These are phyloP conservation scores for Enteromius mattozi DNA, from an alignment of 2,797 vertebrate genomes.

Conservation along the genomic window DNA sequence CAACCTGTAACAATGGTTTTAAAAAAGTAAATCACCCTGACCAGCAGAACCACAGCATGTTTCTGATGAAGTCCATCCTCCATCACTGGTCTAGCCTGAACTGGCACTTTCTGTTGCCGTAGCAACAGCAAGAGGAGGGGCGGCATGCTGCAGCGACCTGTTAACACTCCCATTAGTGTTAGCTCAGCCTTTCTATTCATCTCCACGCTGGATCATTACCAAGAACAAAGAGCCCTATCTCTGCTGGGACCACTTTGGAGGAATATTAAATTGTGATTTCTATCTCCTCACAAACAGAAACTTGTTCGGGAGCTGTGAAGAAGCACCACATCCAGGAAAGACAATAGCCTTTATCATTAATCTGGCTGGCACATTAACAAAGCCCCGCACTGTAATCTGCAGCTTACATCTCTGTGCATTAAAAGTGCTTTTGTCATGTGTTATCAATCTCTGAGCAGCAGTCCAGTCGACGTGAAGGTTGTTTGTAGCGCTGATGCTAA, in stretches of 20 bases:
- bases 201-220: slow-evolving; percentile 51
- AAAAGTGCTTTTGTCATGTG: slow-evolving; percentile 12
- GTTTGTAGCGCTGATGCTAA: slow-evolving; percentile 13
- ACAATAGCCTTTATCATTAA: slow-evolving; percentile 45
- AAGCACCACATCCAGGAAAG: slow-evolving; percentile 31
- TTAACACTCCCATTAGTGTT: slow-evolving; percentile 54
- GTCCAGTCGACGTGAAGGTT: not conserved
- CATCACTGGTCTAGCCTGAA: not conserved
- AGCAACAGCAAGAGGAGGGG: slow-evolving; percentile 49
- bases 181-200: slow-evolving; percentile 54
- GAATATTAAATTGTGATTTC: slow-evolving; percentile 52
- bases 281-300: slow-evolving; percentile 36
- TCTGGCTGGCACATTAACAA: slow-evolving; percentile 28
- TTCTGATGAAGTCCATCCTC: not conserved
- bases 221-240: slow-evolving; percentile 61
- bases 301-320: slow-evolving; percentile 31
- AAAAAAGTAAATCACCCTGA: not conserved
- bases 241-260: slow-evolving; percentile 52
- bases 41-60: not conserved
- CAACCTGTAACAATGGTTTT: not conserved
- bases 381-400: slow-evolving; percentile 30
- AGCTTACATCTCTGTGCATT: slow-evolving; percentile 31
- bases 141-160: slow-evolving; percentile 23
- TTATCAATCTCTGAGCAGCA: slow-evolving; percentile 33
- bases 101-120: slow-evolving; percentile 50